Conservation (phyloP, 2,113 vertebrate species). For the Dicerorhinus sumatrensis region DNA sequence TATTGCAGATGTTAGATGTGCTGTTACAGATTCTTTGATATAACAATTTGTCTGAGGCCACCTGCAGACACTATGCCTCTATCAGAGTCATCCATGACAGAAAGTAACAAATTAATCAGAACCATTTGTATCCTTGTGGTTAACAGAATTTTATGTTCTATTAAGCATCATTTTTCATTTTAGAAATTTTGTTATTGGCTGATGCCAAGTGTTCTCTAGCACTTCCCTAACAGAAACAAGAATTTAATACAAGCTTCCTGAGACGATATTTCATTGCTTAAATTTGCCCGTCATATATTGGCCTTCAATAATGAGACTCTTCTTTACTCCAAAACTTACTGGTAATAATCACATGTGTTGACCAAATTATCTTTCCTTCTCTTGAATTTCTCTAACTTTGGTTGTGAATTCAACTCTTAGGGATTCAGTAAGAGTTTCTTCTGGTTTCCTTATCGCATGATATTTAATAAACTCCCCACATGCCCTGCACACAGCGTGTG, state of each 20-base stretch:
- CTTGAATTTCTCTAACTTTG: neutral
- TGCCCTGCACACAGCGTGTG: neutral
- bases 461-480: neutral
- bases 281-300: neutral
- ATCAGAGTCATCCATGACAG: neutral
- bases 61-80: neutral
- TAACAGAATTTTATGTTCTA: neutral
- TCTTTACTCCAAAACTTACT: neutral
- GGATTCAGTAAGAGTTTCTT: neutral
- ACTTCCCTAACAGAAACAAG: neutral
- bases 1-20: neutral
- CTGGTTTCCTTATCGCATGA: neutral
- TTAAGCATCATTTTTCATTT: neutral
- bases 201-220: neutral
- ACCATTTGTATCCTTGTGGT: neutral
- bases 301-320: neutral
- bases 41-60: neutral
- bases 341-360: neutral
- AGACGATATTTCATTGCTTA: neutral
- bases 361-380: neutral
- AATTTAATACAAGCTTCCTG: neutral
- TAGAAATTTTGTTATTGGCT: neutral
- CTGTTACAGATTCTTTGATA: neutral
- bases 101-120: neutral
- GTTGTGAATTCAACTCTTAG: constrained; percentile 13